Percentiles rank a stretch among this genome's conserved stretches.
phyloP scores from a whole-genome alignment of 2,888 invertebrate genomes.

The Cerastis rubricosa region DNA sequence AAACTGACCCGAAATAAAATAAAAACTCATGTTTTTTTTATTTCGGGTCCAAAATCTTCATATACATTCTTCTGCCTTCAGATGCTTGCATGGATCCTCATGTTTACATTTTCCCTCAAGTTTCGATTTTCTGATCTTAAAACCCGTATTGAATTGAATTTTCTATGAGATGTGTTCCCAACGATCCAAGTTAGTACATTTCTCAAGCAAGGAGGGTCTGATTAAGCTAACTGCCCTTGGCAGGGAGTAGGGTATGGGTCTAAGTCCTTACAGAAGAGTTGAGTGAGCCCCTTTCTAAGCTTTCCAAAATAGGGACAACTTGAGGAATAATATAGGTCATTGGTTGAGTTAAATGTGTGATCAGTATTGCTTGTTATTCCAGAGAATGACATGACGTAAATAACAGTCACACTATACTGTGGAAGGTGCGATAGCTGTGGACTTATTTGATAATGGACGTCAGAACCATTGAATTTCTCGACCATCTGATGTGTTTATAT shows the following conservation, averaged over 20 bases:
- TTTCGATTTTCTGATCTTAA: conserved; percentile 13
- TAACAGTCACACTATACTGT: no score
- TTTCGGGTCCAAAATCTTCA: neutral
- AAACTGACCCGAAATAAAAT: no score
- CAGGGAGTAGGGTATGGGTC: conserved; percentile 13
- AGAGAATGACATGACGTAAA: no score
- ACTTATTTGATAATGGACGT: neutral
- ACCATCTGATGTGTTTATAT: neutral
- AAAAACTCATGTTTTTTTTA: neutral
- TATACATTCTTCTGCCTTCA: neutral
- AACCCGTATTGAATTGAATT: conserved; percentile 49
- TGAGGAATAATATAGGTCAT: neutral
- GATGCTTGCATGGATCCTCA: conserved; percentile 9
- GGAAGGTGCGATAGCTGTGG: no score
- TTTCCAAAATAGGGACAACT: conserved; percentile 1
- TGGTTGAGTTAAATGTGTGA: no score
- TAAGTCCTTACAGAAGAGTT: neutral
- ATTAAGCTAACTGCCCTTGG: conserved; percentile 16
- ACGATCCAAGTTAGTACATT: conserved; percentile 14
- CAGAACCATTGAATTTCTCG: neutral
- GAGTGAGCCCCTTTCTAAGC: no score
- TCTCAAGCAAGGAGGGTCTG: conserved; percentile 1
- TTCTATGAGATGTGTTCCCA: conserved; percentile 36
- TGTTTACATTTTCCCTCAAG: conserved; percentile 15
- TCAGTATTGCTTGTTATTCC: neutral